Percentiles rank a stretch among this genome's conserved stretches.
phyloP scores from a whole-genome alignment of 2,797 vertebrate species.

The Tokudaia tokunoshimensis region DNA sequence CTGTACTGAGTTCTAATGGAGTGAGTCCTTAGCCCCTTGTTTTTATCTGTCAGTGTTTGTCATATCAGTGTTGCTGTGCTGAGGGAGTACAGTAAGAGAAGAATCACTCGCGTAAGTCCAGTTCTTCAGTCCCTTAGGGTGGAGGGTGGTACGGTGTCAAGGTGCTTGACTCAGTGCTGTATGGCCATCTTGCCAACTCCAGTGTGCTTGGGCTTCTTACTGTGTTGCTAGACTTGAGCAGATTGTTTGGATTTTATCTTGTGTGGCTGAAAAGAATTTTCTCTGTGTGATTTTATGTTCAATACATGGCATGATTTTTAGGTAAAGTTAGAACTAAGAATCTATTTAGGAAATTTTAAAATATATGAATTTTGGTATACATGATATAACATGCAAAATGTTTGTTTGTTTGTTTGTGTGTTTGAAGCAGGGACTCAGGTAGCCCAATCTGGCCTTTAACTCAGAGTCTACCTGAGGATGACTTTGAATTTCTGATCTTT shows the following conservation, averaged over 20 bases:
- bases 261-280: neutral
- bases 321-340: neutral
- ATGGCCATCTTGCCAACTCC: neutral
- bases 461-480: neutral
- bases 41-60: neutral
- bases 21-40: neutral
- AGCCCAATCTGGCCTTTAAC: neutral
- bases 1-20: neutral
- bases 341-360: neutral
- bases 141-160: neutral
- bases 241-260: neutral
- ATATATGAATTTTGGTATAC: neutral
- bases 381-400: slow-evolving; percentile 17
- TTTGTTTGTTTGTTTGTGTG: slow-evolving; percentile 7
- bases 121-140: neutral
- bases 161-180: neutral
- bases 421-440: neutral
- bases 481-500: neutral
- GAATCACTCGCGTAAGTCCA: neutral
- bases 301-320: neutral
- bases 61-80: neutral
- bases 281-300: slow-evolving; percentile 12
- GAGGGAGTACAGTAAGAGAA: neutral
- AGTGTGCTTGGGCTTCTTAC: neutral
- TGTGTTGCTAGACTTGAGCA: neutral